Base-by-base conservation (phyloP, 1,140 invertebrate genomes). In the Paramacrobiotus metropolitanus region DNA sequence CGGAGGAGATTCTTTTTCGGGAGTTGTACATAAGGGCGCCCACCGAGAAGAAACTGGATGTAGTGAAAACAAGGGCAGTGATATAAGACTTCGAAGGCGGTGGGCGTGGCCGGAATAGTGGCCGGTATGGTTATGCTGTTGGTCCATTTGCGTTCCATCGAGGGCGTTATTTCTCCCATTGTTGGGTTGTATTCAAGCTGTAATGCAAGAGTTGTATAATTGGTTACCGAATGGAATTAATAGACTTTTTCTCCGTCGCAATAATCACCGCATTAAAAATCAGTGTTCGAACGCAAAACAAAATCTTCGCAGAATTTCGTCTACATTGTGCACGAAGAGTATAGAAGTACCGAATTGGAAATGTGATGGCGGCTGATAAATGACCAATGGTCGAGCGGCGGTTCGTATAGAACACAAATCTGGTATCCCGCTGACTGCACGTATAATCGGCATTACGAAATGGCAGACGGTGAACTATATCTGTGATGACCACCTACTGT, bases 111-210 rank as follows among this genome's bases (percentile, higher is more conserved):
- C 15, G 9, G 15, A 4, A 20, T 4, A 55, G 15, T 20, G 48
- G 15, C 15, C 4, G 24, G 15, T 9, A 28, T 55, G 15, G 24
- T 24, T 24, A 55, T 55, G 4, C 24, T 24, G 24, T 24, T 20
- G 15, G 48, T 20, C 48, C 48, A 55, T 55, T 55, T 55, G 4
- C 48, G 48, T 24, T 55, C 48, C 48, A 55, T 55, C 24, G 48
- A 55, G 15, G 15, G 15, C 4, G 48, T 55, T 9, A 55, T 15
- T 4, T 55, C 48, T 4, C 48, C 48, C 48, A 55, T 55, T 15
- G 24, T 55, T 9, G 34, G n/a, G 9, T 40, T 9, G n/a, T 40
- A 40, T 9, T 9, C 34, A n/a, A 40, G 9, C 9, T n/a, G 34
- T n/a, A 9, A 40, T 9, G 34, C 9, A 40, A 40, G n/a, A 9